Base-by-base conservation (phyloP, 2,113 vertebrate genomes). In the Lophura nycthemera region DNA sequence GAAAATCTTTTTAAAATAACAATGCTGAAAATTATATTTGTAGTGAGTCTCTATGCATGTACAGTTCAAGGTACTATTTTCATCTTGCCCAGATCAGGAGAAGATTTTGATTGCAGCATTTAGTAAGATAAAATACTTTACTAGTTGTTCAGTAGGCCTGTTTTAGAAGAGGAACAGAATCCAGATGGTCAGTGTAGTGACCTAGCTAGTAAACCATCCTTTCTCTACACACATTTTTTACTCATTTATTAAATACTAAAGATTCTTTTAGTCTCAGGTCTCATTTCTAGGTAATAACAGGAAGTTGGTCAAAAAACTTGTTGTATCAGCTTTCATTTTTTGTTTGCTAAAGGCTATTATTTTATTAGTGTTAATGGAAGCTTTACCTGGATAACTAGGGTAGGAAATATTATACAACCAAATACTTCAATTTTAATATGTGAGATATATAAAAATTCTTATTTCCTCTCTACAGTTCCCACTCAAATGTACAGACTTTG, bases 41-140 rank as follows among this genome's bases (percentile, higher is more conserved):
- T 43, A 10, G 1, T 40, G 18, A 5, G 3, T 0, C 38, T 83
- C 80, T 43, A 22, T 10, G 3, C 4, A 36, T 25, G 3, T 43
- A 4, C n/a, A 64, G 4, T 4, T 88, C 20, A 54, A 16, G 40
- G 15, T 40, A 64, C 4, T 74, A 34, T 56, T 59, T 36, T 30
- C 52, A 36, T 48, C 8, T 89, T 72, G 20, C 20, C 13, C 70
- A 48, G 54, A 60, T 19, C 2, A 22, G 60, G 14, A 54, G 8
- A 60, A 38, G 4, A 34, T 88, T 78, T 88, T 86, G 7, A 57
- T 73, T 80, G 12, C 22, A 16, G 5, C 69, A 59, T 8, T 18
- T 50, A 34, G 8, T 78, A 19, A 74, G 3, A 5, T 32, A 34
- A 3, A 50, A 36, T 69, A 20, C 32, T 72, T 45, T 30, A 10